A percentile compares a stretch with the other conserved stretches of the same genome.
These are phyloP conservation scores for Cynaeus angustus DNA, from an alignment of 2,888 invertebrate species.

Conservation along the genomic window DNA sequence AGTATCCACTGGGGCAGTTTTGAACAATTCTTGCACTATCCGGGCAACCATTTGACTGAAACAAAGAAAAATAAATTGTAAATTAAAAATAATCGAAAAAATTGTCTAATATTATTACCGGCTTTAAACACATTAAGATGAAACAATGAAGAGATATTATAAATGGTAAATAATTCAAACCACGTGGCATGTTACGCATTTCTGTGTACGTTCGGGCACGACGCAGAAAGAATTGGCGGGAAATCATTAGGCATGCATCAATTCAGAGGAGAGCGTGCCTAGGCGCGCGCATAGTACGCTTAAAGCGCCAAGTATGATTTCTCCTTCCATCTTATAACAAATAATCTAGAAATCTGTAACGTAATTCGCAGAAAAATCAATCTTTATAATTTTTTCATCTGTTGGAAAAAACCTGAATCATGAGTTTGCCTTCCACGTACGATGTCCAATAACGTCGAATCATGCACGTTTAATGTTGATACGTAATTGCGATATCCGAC, in stretches of 20 bases:
- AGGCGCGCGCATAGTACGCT: slow-evolving; percentile 46
- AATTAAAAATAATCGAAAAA: not conserved
- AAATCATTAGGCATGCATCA: slow-evolving; percentile 45
- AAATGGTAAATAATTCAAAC: slow-evolving; percentile 31
- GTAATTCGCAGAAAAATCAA: slow-evolving; percentile 10
- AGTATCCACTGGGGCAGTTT: slow-evolving; percentile 69
- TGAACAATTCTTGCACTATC: slow-evolving; percentile 75
- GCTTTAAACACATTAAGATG: too few relatives aligned
- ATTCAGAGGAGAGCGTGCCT: slow-evolving; percentile 21
- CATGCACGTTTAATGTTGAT: slow-evolving; percentile 46
- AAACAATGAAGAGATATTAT: not conserved
- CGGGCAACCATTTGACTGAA: slow-evolving; percentile 77
- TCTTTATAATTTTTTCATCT: slow-evolving; percentile 1
- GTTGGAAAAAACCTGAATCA: slow-evolving; percentile 14
- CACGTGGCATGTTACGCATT: slow-evolving; percentile 35
- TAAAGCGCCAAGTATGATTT: slow-evolving; percentile 41
- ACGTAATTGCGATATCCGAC: slow-evolving; percentile 48
- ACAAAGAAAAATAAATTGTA: slow-evolving; percentile 60
- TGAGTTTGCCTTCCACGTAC: slow-evolving; percentile 16
- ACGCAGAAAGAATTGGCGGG: slow-evolving; percentile 49
- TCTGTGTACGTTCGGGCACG: slow-evolving; percentile 26
- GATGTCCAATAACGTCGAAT: slow-evolving; percentile 41
- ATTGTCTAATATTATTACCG: not conserved
- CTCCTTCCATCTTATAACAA: not conserved
- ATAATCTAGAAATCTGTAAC: slow-evolving; percentile 5